A percentile compares a stretch with the other conserved stretches of the same genome.
Conservation (phyloP, 2,888 invertebrate genomes). For the Eugnorisma glareosa region DNA sequence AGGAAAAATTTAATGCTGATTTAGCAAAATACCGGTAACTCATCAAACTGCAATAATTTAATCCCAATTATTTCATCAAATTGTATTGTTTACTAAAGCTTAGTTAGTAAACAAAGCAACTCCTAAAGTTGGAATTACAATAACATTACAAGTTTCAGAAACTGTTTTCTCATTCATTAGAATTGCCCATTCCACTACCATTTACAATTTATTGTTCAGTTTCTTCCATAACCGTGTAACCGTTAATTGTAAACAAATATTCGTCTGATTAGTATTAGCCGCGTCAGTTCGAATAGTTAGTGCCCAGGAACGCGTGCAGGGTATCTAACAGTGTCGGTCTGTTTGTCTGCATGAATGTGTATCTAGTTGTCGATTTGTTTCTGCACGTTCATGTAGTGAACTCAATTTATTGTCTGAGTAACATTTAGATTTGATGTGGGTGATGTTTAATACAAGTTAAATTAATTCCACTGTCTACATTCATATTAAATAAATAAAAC, state of each 20-base stretch:
- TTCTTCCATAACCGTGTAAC: slow-evolving; percentile 24
- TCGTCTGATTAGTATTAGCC: slow-evolving; percentile 48
- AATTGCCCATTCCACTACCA: neutral
- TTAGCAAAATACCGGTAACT: neutral
- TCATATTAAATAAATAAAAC: neutral
- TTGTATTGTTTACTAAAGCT: slow-evolving; percentile 2
- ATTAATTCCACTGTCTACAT: neutral
- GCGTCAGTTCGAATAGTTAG: slow-evolving; percentile 58
- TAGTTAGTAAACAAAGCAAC: neutral
- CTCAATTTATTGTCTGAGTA: neutral
- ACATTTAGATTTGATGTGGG: neutral
- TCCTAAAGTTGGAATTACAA: neutral
- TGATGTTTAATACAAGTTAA: neutral
- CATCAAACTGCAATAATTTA: neutral
- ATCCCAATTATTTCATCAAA: neutral
- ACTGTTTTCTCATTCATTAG: slow-evolving; percentile 21
- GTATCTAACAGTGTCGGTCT: slow-evolving; percentile 22
- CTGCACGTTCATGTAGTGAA: neutral
- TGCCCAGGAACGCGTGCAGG: slow-evolving; percentile 50
- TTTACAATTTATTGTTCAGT: slow-evolving; percentile 18
- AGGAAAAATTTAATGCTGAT: neutral
- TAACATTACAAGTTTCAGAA: neutral
- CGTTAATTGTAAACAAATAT: slow-evolving; percentile 56
- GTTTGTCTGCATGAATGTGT: slow-evolving; percentile 7
- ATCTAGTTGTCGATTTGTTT: neutral